Evolutionary conservation across 2,113 vertebrate species (phyloP).

Genomic region (Agelaius tricolor): DNA sequence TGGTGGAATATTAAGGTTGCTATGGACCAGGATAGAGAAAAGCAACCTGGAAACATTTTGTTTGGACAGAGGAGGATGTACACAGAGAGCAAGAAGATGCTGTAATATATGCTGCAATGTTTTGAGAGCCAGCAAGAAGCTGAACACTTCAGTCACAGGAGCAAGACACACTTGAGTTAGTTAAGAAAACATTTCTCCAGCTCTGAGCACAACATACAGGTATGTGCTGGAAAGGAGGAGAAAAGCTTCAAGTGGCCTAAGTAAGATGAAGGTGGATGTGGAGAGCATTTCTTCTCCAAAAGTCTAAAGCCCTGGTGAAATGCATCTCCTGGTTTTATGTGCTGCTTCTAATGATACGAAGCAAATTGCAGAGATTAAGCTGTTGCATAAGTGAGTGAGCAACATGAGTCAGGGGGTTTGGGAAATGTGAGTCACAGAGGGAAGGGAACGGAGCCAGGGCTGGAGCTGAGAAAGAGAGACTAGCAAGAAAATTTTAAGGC

Average conservation of each 20-base stretch:
- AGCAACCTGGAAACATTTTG: background rate
- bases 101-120: background rate
- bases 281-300: background rate
- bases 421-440: constrained; percentile 77
- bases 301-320: constrained; percentile 18
- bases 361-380: constrained; percentile 76
- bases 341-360: constrained; percentile 68
- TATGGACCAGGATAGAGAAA: background rate
- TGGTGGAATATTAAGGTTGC: background rate
- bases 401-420: constrained; percentile 81
- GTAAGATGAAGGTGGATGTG: background rate
- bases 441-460: constrained; percentile 57
- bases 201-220: background rate
- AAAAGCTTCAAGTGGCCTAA: background rate
- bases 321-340: constrained; percentile 28
- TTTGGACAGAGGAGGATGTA: background rate
- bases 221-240: background rate
- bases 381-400: constrained; percentile 78
- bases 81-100: background rate
- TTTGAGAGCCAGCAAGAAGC: background rate
- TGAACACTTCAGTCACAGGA: background rate
- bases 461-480: constrained; percentile 44
- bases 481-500: constrained; percentile 37
- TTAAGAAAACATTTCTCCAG: background rate
- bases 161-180: background rate